Base-by-base conservation (phyloP, 2,888 invertebrate genomes). In the Pollenia labialis region DNA sequence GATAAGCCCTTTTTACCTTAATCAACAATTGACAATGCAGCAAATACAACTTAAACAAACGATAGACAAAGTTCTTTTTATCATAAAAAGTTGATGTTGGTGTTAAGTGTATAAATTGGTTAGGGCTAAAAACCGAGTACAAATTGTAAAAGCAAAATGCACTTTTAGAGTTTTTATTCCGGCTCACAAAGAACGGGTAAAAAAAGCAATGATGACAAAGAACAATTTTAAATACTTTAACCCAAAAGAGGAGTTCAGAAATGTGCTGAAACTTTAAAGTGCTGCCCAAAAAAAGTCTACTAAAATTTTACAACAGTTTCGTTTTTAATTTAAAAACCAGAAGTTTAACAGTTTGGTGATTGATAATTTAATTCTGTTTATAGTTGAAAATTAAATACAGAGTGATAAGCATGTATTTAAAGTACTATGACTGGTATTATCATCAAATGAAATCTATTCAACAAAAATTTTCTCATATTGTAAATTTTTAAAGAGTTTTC, bases 71-170 rank as follows among this genome's bases (percentile, higher is more conserved):
- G 16, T 76, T 66, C 32, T 32, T 58, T 60, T 32, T 62, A 62
- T 74, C 40, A 50, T 40, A 50, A 60, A 79, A 79, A 46, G n/a
- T 12, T 52, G 23, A 52, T 50, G 58, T 4, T 60, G 50, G n/a
- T 69, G 52, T 58, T 69, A 71, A 79, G 60, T 60, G 42, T 60
- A 58, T 46, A 60, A 69, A 79, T 58, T 69, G 66, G 58, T 48
- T 68, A 14, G 48, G 6, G 18, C 4, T 40, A 68, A 18, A 68
- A 66, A 18, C 66, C 1, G 32, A 32, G 32, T 9, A 48, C 48
- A 60, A 7, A 58, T 32, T 32, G 32, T 32, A 58, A 54, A n/a
- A 50, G 14, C 1, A 50, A 50, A 4, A 50, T 42, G 9, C 0
- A 14, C 14, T 52, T 1, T 52, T 7, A 52, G 7, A 14, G 50